Percentiles rank a stretch among this genome's conserved stretches.
Conservation (phyloP, 2,888 invertebrate genomes). For the Drosophila nigricruria region DNA sequence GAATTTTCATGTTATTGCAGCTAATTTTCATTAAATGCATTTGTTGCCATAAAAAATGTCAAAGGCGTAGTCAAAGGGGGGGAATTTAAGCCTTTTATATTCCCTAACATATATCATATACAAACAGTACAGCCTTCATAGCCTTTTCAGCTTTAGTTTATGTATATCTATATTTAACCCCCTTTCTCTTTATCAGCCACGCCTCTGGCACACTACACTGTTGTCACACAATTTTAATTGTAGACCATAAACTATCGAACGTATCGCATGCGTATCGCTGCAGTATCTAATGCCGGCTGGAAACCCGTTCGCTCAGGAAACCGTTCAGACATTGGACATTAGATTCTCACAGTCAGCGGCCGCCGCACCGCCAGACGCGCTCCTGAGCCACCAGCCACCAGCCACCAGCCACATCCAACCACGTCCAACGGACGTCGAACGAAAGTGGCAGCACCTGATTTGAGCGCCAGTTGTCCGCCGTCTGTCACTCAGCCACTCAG, state of each 20-base stretch:
- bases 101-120: not conserved
- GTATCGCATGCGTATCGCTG: constrained; percentile 66
- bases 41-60: constrained; percentile 18
- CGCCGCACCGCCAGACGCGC: constrained; percentile 19
- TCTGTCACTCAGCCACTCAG: constrained; percentile 68
- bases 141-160: not conserved
- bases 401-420: constrained; percentile 46
- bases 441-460: constrained; percentile 78
- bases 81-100: fast-evolving
- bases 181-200: constrained; percentile 3
- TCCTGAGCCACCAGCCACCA: constrained; percentile 40
- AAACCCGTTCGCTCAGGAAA: constrained; percentile 77
- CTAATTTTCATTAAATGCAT: constrained; percentile 75
- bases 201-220: constrained; percentile 7
- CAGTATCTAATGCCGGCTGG: constrained; percentile 69
- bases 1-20: constrained; percentile 78
- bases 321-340: constrained; percentile 68
- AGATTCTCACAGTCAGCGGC: constrained; percentile 69
- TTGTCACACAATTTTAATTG: constrained; percentile 70
- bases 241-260: constrained; percentile 72
- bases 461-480: constrained; percentile 66
- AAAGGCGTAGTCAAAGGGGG: constrained; percentile 20
- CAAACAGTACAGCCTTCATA: not conserved
- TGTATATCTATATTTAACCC: not conserved
- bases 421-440: constrained; percentile 46